Evolutionary conservation across 2,797 vertebrate genomes (phyloP), one percentile per base, ranked within the genome.

Genomic region (Parotocinclus haroldoi): DNA sequence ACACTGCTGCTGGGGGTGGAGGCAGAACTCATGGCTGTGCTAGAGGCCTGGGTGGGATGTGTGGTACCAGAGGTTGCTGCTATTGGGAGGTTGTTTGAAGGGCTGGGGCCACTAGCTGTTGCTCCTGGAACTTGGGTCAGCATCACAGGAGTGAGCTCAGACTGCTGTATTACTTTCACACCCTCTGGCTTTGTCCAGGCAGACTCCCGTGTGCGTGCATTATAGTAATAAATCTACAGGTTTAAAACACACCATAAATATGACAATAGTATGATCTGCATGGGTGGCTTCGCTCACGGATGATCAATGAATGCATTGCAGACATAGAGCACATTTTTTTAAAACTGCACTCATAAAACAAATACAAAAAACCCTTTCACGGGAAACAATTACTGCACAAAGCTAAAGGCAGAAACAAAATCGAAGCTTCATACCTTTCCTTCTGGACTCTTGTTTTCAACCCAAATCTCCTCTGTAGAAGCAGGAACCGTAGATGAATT

Each of bases 91-190:
- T 45, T 72, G 45, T 62, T 88, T 0, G 85, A 87, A 48, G 92
- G 84, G 42, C 42, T 49, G 18, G 92, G 83, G 1, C 87, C 80
- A 11, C 74, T 83, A 16, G 90, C 82, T 8, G 88, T 84, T 59
- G 89, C 89, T 89, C 75, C 88, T 89, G 50, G 61, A 0, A 57
- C 57, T 42, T 73, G 93, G 0, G 86, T 89, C 3, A 92, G 92
- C 79, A 99, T 92, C 63, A 98, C 85, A 1, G 96, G 94, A 6
- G 95, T 96, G 64, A 99, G 82, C 76, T 99, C 96, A 0, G 94
- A 93, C 85, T 99, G 97, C 83, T 98, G 96, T 79, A 99, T 97
- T 64, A 99, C 92, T 84, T 99, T 99, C 58, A 99, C 96, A 12
- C 95, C 94, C 3, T 99, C 97, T 0, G 97, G 97, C 85, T 98